Percentiles rank a stretch among this genome's conserved stretches.
Evolutionary conservation across 1,140 invertebrate species (phyloP).

Genomic region (Bombus waltoni): DNA sequence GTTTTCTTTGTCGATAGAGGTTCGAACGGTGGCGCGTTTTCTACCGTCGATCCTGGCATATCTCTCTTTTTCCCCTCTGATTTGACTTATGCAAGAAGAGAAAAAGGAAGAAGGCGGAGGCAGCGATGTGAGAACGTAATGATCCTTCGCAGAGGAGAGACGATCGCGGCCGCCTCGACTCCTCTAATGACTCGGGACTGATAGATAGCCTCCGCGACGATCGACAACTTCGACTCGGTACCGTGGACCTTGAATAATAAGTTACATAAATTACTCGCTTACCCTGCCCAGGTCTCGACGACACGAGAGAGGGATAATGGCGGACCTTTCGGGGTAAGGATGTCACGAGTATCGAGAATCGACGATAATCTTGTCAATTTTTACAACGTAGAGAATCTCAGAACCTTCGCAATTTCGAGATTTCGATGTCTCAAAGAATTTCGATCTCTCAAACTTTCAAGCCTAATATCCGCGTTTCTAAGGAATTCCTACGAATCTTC

Average conservation of each 20-base stretch:
- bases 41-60: neutral
- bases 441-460: too few species aligned
- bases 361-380: neutral
- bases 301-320: conserved; percentile 9
- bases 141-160: conserved; percentile 11
- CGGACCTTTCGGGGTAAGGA: neutral
- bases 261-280: conserved; percentile 54
- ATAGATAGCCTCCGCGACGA: conserved; percentile 55
- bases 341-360: neutral
- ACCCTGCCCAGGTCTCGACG: neutral
- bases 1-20: conserved; percentile 3
- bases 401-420: too few species aligned
- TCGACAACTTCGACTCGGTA: conserved; percentile 51
- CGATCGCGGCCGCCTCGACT: conserved; percentile 39
- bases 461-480: too few species aligned
- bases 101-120: neutral
- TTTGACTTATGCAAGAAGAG: neutral
- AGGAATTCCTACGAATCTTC: too few species aligned
- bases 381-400: too few species aligned
- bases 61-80: neutral
- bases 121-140: conserved; percentile 48
- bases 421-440: too few species aligned
- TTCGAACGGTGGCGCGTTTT: neutral
- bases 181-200: conserved; percentile 49
- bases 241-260: conserved; percentile 56